These are phyloP conservation scores for Andrena dorsata DNA, from an alignment of 2,888 invertebrate species.

Conservation along the genomic window DNA sequence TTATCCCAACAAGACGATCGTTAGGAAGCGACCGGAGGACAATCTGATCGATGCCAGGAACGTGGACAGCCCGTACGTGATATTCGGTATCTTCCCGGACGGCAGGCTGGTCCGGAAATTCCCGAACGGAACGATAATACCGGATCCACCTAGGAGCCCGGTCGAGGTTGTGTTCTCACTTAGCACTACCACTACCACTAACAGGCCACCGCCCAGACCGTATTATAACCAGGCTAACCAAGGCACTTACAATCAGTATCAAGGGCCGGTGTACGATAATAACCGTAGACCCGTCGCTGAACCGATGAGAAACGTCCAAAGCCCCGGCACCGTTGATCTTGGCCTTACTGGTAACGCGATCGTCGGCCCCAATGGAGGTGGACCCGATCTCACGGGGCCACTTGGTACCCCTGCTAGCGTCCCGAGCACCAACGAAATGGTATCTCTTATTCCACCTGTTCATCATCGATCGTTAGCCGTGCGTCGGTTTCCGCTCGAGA, in stretches of 20 bases:
- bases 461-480: slow-evolving; percentile 61
- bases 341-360: slow-evolving; percentile 82
- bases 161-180: slow-evolving; percentile 84
- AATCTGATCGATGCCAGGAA: slow-evolving; percentile 89
- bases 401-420: slow-evolving; percentile 78
- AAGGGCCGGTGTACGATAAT: slow-evolving; percentile 77
- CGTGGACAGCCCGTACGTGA: slow-evolving; percentile 90
- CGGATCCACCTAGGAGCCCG: slow-evolving; percentile 86
- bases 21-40: slow-evolving; percentile 90
- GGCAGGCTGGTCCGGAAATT: slow-evolving; percentile 92
- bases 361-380: slow-evolving; percentile 75
- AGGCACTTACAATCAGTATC: slow-evolving; percentile 77
- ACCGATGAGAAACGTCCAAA: slow-evolving; percentile 73
- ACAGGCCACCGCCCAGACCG: slow-evolving; percentile 78
- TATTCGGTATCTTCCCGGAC: slow-evolving; percentile 92
- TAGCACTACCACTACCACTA: slow-evolving; percentile 83
- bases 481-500: slow-evolving; percentile 2
- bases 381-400: slow-evolving; percentile 76
- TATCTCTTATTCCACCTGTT: slow-evolving; percentile 79
- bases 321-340: slow-evolving; percentile 78
- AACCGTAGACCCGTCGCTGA: slow-evolving; percentile 77
- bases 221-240: slow-evolving; percentile 80
- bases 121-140: slow-evolving; percentile 92
- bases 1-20: slow-evolving; percentile 92
- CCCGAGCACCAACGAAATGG: slow-evolving; percentile 80